Evolutionary conservation across 2,888 invertebrate genomes (phyloP), one percentile per base, ranked within the genome.

Genomic region (Congeria kusceri): DNA sequence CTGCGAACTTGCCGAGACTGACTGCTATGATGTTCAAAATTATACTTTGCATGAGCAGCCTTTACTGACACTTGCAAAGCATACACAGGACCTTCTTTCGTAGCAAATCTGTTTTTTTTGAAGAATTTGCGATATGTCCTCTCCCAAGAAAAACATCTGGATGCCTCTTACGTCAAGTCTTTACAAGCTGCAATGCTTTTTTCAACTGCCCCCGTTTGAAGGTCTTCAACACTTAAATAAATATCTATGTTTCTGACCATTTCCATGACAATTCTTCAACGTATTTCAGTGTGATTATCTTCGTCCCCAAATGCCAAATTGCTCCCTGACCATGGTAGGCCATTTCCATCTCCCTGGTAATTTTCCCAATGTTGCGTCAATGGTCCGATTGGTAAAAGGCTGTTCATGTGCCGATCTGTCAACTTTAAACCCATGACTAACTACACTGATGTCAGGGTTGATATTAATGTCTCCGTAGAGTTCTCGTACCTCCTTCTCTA

Each of bases 341-440:
- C 68, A 47, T 75, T 75, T 20, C 68, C 75, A 57, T 75, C 75
- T 63, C 68, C 75, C 71, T 63, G 64, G 64, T 13, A 64, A 32
- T 63, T 62, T 70, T 4, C 25, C 32, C 32, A 23, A 49, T 53
- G 53, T 15, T 64, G 64, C 49, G 39, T 56, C 57, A 63, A 39
- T 44, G 44, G 57, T 32, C 47, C 20, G 39, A 32, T 57, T 49
- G 57, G 23, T 46, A 49, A 49, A 65, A n/a, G 4, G 9, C 11
- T 27, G 69, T 46, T 28, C 47, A 46, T 49, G 61, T 49, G 69
- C 61, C 18, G 61, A 27, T 69, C 29, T 47, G 49, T 69, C 69
- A 49, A 47, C 69, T 28, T 47, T 49, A 11, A 69, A 28, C 29
- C 49, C 23, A 29, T 61, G 61, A 47, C 23, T 61, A 49, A 69